A percentile compares a stretch with the other conserved stretches of the same genome.
Evolutionary conservation across 2,888 invertebrate genomes (phyloP).

Genomic region (Minunthozetes semirufus): DNA sequence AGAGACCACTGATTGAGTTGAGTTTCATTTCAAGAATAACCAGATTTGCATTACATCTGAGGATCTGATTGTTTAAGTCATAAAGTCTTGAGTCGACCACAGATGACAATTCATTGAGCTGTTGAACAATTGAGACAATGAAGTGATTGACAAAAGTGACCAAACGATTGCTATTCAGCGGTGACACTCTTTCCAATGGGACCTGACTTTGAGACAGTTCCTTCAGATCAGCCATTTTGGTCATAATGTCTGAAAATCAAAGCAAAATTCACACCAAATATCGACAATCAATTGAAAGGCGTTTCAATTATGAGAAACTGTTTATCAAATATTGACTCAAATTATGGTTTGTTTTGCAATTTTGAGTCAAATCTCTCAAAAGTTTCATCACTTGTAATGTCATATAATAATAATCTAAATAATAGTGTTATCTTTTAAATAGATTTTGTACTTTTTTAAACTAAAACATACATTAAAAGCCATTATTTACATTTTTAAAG

Average conservation of each 20-base stretch:
- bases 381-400: background rate
- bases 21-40: conserved; percentile 38
- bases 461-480: too few species aligned
- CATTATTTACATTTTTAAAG: too few species aligned
- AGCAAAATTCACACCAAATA: background rate
- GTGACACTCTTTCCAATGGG: conserved; percentile 28
- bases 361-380: background rate
- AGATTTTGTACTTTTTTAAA: background rate
- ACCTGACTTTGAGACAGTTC: conserved; percentile 30
- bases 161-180: conserved; percentile 37
- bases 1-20: conserved; percentile 23
- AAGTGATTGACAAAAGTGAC: conserved; percentile 38
- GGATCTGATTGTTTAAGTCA: conserved; percentile 33
- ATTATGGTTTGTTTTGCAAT: too few species aligned
- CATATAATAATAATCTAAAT: background rate
- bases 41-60: conserved; percentile 36
- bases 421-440: background rate
- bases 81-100: conserved; percentile 33
- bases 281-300: background rate
- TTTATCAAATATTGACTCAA: background rate
- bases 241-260: background rate
- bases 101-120: conserved; percentile 33
- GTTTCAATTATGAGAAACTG: background rate
- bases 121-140: conserved; percentile 29
- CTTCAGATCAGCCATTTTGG: background rate